Percentiles rank a stretch among this genome's conserved stretches.
These are phyloP conservation scores for Toxotes lorentzi DNA, from an alignment of 2,797 vertebrate genomes.

Conservation along the genomic window DNA sequence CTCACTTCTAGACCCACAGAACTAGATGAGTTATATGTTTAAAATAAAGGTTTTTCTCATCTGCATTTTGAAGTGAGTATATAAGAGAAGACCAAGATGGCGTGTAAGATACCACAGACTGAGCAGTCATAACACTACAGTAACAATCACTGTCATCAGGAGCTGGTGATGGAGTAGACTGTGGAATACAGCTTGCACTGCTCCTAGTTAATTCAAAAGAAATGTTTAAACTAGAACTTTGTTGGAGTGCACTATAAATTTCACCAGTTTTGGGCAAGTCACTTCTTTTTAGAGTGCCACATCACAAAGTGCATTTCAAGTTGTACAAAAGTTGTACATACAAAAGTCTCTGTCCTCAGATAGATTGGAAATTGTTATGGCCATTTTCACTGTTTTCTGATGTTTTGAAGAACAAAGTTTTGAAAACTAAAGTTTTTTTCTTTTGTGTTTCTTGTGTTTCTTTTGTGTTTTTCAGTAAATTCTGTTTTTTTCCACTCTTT, in stretches of 20 bases:
- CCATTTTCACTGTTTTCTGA: too few relatives aligned
- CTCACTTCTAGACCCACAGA: not conserved
- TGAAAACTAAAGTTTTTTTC: too few relatives aligned
- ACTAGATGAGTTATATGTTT: conserved; percentile 20
- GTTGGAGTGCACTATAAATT: not conserved
- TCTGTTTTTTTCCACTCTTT: too few relatives aligned
- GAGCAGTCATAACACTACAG: not conserved
- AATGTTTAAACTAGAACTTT: not conserved
- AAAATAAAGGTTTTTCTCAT: conserved; percentile 1
- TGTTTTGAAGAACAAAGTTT: too few relatives aligned
- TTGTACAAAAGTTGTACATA: not conserved
- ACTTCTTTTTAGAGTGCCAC: not conserved
- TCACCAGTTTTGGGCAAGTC: not conserved
- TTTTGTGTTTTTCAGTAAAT: too few relatives aligned
- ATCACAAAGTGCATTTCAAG: not conserved
- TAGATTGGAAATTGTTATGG: not conserved
- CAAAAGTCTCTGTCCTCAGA: too few relatives aligned
- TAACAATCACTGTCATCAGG: not conserved
- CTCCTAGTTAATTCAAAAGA: not conserved
- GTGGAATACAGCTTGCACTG: not conserved
- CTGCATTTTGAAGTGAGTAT: conserved; percentile 9
- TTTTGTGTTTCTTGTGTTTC: too few relatives aligned
- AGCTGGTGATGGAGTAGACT: not conserved
- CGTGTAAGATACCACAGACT: conserved; percentile 7
- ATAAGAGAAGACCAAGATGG: not conserved